Evolutionary conservation across 2,888 invertebrate genomes (phyloP), one percentile per base, ranked within the genome.

Genomic region (Caenorhabditis doughertyi): DNA sequence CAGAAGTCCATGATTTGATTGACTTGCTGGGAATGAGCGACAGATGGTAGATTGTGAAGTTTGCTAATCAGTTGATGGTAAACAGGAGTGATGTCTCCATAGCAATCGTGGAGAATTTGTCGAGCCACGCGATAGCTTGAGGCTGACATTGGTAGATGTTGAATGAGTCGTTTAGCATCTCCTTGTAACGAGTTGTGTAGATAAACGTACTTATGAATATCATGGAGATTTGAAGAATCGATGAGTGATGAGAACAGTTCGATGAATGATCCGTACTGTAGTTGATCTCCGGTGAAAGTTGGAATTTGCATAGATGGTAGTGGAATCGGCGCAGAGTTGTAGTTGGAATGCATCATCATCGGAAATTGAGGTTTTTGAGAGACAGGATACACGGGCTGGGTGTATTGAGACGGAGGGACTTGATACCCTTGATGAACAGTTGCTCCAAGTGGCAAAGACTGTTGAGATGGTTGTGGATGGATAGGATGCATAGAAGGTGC

Each of bases 191-290:
- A 3, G 35, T 35, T 21, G 13, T 39, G 1, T 2, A 62, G 62
- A 62, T 62, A 62, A 44, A 5, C 9, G 5, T 7, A 35, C 35
- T 9, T 5, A 5, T 5, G 9, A 42, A 13, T 13, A 5, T 42
- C 16, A 3, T 8, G 16, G 9, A 42, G 3, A 16, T 27, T 27
- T 13, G 44, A 44, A 11, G 11, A 44, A 27, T 62, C 27, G 44
- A 27, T n/a, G n/a, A 62, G n/a, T n/a, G 62, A 42, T 0, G 16
- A 18, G 62, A 62, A 62, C 25, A 62, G 42, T 44, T 62, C 62
- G 8, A 62, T 62, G 27, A 62, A 62, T 25, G 44, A 8, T 27
- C 11, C 25, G 27, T 27, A 62, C 27, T 62, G 44, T 1, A 44
- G 0, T 2, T 3, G 42, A 8, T 62, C 44, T 44, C 62, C 62